Conservation (phyloP, 23 tunicate species). For the Styela plicata region DNA sequence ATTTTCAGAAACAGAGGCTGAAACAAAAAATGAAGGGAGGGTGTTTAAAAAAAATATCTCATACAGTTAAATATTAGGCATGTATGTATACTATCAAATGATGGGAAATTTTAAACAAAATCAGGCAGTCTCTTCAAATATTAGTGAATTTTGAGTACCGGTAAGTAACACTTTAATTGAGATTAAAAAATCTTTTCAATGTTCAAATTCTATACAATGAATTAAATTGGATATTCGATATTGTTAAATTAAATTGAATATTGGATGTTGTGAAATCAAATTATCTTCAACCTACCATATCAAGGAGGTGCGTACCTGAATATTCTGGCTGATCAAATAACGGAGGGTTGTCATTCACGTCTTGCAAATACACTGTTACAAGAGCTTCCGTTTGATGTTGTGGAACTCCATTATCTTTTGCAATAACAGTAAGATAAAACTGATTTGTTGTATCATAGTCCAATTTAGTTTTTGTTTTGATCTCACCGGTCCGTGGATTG, state of each 20-base stretch:
- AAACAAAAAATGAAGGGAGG: not conserved
- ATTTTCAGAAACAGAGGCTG: slow-evolving; percentile 46
- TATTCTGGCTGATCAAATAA: slow-evolving; percentile 57
- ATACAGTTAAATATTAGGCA: not conserved
- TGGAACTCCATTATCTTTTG: slow-evolving; percentile 74
- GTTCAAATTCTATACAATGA: too few relatives aligned
- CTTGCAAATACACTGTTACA: slow-evolving; percentile 62
- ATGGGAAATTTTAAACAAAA: too few relatives aligned
- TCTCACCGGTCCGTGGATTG: slow-evolving; percentile 53
- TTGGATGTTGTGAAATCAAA: too few relatives aligned
- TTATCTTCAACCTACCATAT: too few relatives aligned
- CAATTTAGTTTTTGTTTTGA: slow-evolving; percentile 31
- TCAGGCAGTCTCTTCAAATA: too few relatives aligned
- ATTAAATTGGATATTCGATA: too few relatives aligned
- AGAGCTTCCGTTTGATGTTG: slow-evolving; percentile 39
- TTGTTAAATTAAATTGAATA: too few relatives aligned
- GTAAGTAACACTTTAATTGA: too few relatives aligned
- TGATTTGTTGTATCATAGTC: slow-evolving; percentile 48
- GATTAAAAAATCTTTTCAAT: too few relatives aligned
- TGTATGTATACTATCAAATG: too few relatives aligned
- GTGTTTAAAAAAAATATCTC: not conserved
- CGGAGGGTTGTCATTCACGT: slow-evolving; percentile 87
- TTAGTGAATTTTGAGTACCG: too few relatives aligned
- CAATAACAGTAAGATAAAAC: slow-evolving; percentile 39
- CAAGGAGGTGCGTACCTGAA: too few relatives aligned